Evolutionary conservation across 2,797 vertebrate genomes (phyloP), one percentile per base, ranked within the genome.

Genomic region (Chiroxiphia lanceolata): DNA sequence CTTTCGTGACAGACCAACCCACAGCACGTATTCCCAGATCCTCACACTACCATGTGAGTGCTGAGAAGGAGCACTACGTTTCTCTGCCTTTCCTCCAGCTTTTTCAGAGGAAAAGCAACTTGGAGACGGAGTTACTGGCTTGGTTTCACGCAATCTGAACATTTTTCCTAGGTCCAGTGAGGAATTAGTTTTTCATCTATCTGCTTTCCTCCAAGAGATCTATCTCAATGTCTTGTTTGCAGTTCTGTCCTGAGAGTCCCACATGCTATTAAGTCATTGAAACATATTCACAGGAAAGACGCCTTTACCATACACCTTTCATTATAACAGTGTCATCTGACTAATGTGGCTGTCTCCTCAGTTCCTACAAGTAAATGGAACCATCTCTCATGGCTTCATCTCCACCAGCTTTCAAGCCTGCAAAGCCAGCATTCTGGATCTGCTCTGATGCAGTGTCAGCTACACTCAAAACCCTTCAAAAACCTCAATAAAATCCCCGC

Each of bases 91-190:
- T 93, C 67, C 76, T 63, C 56, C 44, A 83, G 79, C 47, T 69
- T 61, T 40, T 71, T 72, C 9, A 4, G 31, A 93, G 36, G 54
- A 82, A 89, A 71, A 83, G 38, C 25, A 74, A 44, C 33, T 16
- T 44, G 13, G 15, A 31, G 48, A 78, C 0, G 0, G 44, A 69
- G 33, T 65, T 82, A 65, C 13, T 68, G 80, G 63, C 60, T 70
- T 4, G 2, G 14, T 64, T 68, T 69, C 27, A 34, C 50, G 34
- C 42, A 26, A 23, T 38, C 45, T 0, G 0, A 68, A 75, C 15
- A 21, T 51, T 76, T 71, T 67, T 48, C 34, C 56, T 53, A 22
- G 14, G 21, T 80, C 21, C 40, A 40, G 3, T 15, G 31, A 83
- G 22, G 34, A 56, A 57, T 84, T 29, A n/a, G 3, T 21, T 34